Base-by-base conservation (phyloP, 2,797 vertebrate species). In the Fratercula arctica region DNA sequence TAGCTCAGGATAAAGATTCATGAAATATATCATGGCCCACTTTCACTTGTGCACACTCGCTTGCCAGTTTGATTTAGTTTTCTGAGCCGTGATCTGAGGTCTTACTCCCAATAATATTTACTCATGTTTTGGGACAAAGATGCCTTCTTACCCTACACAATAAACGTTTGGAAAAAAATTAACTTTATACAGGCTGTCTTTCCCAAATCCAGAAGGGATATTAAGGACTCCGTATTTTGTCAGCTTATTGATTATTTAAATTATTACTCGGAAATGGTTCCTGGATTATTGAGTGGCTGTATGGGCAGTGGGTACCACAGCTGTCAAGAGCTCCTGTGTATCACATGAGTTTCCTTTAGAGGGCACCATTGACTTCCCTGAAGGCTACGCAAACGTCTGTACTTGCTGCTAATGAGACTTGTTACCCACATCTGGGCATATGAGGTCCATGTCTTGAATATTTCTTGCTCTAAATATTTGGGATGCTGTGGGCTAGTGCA, bases 361-460 rank as follows among this genome's bases (percentile, higher is more conserved):
- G 98, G 98, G 98, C 98, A 98, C 98, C 96, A 95, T 97, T 97
- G 97, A 93, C 96, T 96, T 95, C 96, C 87, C 68, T 80, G 93
- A 97, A 96, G 74, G 66, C 90, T 45, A 85, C 16, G 1, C 54
- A 59, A 76, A 66, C 39, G 66, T 35, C 70, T 69, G 53, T 45
- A 51, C 70, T 43, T 48, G 26, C 41, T 82, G 14, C 28, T 88
- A 12, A n/a, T 11, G 61, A 67, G 59, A 14, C 20, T 87, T 51
- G 10, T 51, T 69, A 37, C 5, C 41, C 67, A 39, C 46, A 9
- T 15, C 29, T 84, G 56, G 67, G 16, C 35, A 33, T 24, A 54
- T 46, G 69, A 73, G 63, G 23, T 59, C 16, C 6, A 0, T 53
- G 7, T 45, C 63, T 56, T 57, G 76, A 53, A 9, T 53, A 18